Evolutionary conservation across 1,140 invertebrate genomes (phyloP).

Genomic region (Linepithema humile): DNA sequence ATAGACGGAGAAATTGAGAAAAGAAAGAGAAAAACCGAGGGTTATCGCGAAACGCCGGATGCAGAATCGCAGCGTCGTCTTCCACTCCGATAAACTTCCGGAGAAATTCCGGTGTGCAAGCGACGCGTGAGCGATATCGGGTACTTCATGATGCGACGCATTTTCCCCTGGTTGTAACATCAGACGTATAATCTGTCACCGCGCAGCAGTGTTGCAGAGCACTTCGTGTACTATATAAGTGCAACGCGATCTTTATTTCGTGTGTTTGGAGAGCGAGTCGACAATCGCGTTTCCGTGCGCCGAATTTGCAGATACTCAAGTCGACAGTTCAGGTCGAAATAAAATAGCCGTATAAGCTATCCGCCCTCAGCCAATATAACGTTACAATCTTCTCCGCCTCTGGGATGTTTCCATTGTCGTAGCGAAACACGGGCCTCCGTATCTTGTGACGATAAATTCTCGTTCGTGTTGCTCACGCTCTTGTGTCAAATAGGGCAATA

Average conservation of each 20-base stretch:
- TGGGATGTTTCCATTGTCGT: conserved; percentile 8
- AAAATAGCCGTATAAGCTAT: conserved; percentile 23
- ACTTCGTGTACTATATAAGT: neutral
- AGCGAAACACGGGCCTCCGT: neutral
- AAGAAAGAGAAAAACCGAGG: conserved; percentile 1
- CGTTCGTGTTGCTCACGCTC: neutral
- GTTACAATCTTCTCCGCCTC: neutral
- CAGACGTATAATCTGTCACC: conserved; percentile 29
- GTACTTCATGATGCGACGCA: neutral
- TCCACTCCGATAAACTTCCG: neutral
- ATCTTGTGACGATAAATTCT: conserved; percentile 43
- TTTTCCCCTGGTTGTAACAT: neutral
- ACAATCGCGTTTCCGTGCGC: neutral
- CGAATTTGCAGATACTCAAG: neutral
- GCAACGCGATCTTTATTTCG: neutral
- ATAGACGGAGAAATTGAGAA: conserved; percentile 18
- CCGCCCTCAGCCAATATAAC: neutral
- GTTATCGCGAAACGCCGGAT: conserved; percentile 21
- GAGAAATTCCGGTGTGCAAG: conserved; percentile 26
- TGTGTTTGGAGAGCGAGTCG: neutral
- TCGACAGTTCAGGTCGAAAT: conserved; percentile 23
- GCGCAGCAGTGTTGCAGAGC: neutral
- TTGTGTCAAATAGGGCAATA: conserved; percentile 25
- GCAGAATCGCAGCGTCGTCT: conserved; percentile 21
- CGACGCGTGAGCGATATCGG: conserved; percentile 16